phyloP scores from a whole-genome alignment of 2,888 invertebrate species.

The Polyommatus icarus region DNA sequence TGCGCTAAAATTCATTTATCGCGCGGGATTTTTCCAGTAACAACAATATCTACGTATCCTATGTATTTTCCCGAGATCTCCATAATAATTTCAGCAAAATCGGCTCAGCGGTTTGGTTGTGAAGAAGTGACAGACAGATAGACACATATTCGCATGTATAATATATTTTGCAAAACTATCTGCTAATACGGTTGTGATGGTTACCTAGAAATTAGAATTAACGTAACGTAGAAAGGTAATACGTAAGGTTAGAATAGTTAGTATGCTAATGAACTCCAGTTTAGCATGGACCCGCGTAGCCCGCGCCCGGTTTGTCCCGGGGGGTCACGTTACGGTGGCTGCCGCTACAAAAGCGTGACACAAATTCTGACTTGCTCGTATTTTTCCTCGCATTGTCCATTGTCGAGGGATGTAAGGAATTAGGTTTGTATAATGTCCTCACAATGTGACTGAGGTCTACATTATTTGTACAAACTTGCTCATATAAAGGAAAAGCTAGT shows the following conservation, averaged over 20 bases:
- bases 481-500: neutral
- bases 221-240: neutral
- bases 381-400: conserved; percentile 11
- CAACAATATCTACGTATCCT: neutral
- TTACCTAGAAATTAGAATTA: neutral
- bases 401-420: neutral
- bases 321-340: neutral
- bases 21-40: neutral
- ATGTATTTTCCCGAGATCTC: neutral
- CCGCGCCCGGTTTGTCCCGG: neutral
- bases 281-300: neutral
- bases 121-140: no score
- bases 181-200: neutral
- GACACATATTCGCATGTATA: no score
- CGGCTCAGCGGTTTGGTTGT: no score
- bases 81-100: neutral
- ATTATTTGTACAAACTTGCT: neutral
- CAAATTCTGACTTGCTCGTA: conserved; percentile 7
- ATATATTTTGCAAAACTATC: no score
- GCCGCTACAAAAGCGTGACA: neutral
- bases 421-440: conserved; percentile 2
- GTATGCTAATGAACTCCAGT: neutral
- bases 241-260: neutral
- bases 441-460: neutral
- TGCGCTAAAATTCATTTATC: no score